Evolutionary conservation across 2,113 vertebrate species (phyloP).

Genomic region (Muntiacus reevesi): DNA sequence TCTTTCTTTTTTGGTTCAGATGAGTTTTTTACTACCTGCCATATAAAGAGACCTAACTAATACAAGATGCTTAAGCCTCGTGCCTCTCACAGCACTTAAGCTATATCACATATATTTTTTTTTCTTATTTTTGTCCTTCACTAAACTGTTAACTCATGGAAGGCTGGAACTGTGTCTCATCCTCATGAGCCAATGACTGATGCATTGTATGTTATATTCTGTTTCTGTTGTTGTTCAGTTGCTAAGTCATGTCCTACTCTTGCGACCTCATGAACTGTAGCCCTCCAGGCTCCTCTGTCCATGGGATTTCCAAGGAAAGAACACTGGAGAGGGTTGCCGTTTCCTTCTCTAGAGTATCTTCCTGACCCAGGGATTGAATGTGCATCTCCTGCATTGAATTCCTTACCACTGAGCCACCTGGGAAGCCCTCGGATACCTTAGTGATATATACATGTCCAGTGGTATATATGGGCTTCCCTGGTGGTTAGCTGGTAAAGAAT

Average conservation of each 20-base stretch:
- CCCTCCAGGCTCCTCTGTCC: not conserved
- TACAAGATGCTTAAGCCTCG: not conserved
- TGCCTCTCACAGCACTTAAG: rapidly evolving
- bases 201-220: rapidly evolving
- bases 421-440: not conserved
- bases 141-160: not conserved
- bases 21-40: not conserved
- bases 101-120: rapidly evolving
- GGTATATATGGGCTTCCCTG: not conserved
- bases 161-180: not conserved
- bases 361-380: not conserved
- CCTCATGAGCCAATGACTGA: rapidly evolving
- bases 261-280: not conserved
- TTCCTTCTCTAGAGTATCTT: not conserved
- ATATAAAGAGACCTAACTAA: not conserved
- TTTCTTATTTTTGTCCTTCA: not conserved
- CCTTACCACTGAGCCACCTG: not conserved
- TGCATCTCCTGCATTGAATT: not conserved
- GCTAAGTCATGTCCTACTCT: not conserved
- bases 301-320: not conserved
- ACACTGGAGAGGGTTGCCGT: not conserved
- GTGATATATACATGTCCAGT: not conserved
- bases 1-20: not conserved
- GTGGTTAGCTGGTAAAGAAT: not conserved
- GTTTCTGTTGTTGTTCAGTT: not conserved